These are phyloP conservation scores for Botia almorhae DNA, from an alignment of 2,797 vertebrate species.

Conservation along the genomic window DNA sequence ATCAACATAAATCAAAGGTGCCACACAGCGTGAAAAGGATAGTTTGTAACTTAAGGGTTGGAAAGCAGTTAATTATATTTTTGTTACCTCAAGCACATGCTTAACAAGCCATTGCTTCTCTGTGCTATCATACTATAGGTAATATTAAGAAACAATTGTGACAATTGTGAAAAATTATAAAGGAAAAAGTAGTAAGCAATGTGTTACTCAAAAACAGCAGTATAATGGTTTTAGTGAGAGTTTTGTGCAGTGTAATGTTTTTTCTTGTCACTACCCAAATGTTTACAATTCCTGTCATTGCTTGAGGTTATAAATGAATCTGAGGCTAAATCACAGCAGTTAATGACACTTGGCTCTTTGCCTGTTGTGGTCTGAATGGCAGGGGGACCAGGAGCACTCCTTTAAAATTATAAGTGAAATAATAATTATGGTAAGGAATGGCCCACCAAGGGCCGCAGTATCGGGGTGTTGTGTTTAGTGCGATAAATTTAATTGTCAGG, in stretches of 20 bases:
- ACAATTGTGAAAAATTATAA: too few relatives aligned
- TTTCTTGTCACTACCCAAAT: background rate
- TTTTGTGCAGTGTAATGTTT: slow-evolving; percentile 19
- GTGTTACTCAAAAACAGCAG: background rate
- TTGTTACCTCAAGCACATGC: background rate
- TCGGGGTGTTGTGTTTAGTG: slow-evolving; percentile 23
- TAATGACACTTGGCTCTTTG: slow-evolving; percentile 39
- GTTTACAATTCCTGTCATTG: slow-evolving; percentile 29
- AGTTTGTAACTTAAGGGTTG: background rate
- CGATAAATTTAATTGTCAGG: slow-evolving; percentile 44
- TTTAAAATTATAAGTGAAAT: slow-evolving; percentile 51
- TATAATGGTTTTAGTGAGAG: background rate
- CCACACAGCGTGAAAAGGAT: background rate
- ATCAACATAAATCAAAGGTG: background rate
- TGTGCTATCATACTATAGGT: background rate
- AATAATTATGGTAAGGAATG: slow-evolving; percentile 49
- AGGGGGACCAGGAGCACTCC: slow-evolving; percentile 18
- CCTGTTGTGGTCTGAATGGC: slow-evolving; percentile 25
- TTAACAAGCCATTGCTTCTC: background rate
- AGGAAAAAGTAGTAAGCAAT: too few relatives aligned
- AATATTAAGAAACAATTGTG: background rate
- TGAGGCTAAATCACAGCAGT: slow-evolving; percentile 26
- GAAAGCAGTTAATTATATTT: background rate
- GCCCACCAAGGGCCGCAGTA: background rate
- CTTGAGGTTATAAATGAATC: slow-evolving; percentile 33